Percentiles rank a stretch among this genome's conserved stretches.
phyloP scores from a whole-genome alignment of 2,113 vertebrate genomes.

The Toxotes chatareus region DNA sequence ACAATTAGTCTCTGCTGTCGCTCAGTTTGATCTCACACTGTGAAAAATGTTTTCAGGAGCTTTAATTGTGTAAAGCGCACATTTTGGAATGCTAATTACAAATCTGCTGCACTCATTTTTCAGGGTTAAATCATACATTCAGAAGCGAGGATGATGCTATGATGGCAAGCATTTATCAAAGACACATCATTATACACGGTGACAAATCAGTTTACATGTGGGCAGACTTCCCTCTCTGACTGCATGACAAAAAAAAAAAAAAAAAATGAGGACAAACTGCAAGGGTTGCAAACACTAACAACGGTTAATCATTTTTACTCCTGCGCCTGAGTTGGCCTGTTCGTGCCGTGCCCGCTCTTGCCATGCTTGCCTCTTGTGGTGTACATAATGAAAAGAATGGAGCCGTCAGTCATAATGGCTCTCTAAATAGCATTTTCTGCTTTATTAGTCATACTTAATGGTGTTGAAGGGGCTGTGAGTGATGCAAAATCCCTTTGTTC shows the following conservation, averaged over 20 bases:
- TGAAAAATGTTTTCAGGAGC: constrained; percentile 71
- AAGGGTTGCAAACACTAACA: constrained; percentile 73
- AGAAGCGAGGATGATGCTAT: constrained; percentile 38
- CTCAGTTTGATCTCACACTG: constrained; percentile 71
- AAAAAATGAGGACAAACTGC: constrained; percentile 62
- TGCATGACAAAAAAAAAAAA: constrained; percentile 55
- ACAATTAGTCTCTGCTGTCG: constrained; percentile 73
- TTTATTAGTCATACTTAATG: constrained; percentile 88
- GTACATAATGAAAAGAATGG: constrained; percentile 80
- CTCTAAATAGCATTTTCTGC: constrained; percentile 86
- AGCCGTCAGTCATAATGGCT: constrained; percentile 83
- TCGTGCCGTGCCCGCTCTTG: constrained; percentile 58
- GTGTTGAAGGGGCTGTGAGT: constrained; percentile 80
- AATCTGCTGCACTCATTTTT: constrained; percentile 62
- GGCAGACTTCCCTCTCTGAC: constrained; percentile 58
- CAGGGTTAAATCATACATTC: constrained; percentile 67
- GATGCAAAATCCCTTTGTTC: constrained; percentile 81
- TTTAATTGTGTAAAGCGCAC: constrained; percentile 74
- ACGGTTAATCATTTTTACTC: constrained; percentile 75
- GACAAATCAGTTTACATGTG: constrained; percentile 73
- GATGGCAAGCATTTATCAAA: constrained; percentile 62
- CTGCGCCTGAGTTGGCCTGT: constrained; percentile 51
- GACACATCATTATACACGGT: constrained; percentile 65
- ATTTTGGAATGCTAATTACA: constrained; percentile 75
- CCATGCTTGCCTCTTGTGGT: constrained; percentile 67